phyloP scores from a whole-genome alignment of 2,888 invertebrate species.

The Anthrax anthrax region DNA sequence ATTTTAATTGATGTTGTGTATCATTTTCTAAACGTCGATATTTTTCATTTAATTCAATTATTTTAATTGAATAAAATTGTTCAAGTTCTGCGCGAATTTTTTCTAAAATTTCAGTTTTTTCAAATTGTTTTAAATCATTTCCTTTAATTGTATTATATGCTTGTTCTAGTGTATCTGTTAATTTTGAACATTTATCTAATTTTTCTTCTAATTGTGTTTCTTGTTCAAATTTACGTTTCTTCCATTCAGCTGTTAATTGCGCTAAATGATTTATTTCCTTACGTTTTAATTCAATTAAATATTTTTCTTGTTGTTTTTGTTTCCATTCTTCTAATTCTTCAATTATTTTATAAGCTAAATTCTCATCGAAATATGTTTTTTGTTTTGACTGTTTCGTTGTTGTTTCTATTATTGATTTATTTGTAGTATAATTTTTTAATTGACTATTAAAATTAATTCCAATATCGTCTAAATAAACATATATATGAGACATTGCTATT shows the following conservation, averaged over 20 bases:
- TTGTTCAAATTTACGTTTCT: conserved; percentile 38
- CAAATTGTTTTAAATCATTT: conserved; percentile 8
- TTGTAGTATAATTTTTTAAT: conserved; percentile 2
- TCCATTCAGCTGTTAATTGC: conserved; percentile 43
- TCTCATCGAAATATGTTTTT: conserved; percentile 13
- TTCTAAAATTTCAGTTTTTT: conserved; percentile 24
- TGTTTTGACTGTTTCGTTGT: background rate
- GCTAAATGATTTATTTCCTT: conserved; percentile 43
- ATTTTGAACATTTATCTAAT: conserved; percentile 44
- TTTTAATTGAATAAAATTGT: conserved; percentile 41
- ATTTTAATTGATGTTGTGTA: conserved; percentile 38
- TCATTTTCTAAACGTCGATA: conserved; percentile 44
- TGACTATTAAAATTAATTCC: conserved; percentile 15
- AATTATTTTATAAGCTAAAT: conserved; percentile 40
- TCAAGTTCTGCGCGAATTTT: conserved; percentile 45
- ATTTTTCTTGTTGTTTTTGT: conserved; percentile 47
- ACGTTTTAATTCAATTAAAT: conserved; percentile 42
- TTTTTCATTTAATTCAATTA: conserved; percentile 43
- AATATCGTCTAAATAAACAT: conserved; percentile 12
- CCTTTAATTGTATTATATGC: conserved; percentile 11
- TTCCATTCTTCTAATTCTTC: conserved; percentile 63
- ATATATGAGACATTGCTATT: conserved; percentile 14
- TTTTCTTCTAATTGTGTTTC: conserved; percentile 43
- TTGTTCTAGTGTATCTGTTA: conserved; percentile 43
- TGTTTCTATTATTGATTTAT: conserved; percentile 1